These are phyloP conservation scores for Lophura nycthemera DNA, from an alignment of 2,113 vertebrate species.

Conservation along the genomic window DNA sequence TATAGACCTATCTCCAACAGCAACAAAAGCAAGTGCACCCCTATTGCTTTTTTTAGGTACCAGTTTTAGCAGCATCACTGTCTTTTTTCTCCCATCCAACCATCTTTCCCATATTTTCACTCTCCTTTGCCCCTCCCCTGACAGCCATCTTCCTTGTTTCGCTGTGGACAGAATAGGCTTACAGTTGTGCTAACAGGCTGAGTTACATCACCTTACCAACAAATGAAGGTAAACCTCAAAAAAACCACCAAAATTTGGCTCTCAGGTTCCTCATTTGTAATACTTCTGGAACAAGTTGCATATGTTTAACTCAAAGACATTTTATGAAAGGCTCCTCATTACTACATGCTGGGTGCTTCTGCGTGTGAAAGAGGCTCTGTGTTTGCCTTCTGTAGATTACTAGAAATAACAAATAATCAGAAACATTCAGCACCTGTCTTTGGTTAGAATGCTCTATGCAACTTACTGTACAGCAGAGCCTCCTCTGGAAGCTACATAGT, in stretches of 20 bases:
- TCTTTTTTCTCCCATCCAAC: not conserved
- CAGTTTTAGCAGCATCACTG: not conserved
- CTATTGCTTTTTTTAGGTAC: not conserved
- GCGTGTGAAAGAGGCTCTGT: not conserved
- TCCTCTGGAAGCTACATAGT: not conserved
- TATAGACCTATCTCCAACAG: not conserved
- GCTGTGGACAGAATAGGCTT: not conserved
- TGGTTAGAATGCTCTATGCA: slow-evolving; percentile 39
- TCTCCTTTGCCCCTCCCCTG: not conserved
- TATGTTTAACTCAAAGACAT: not conserved
- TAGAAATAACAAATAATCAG: not conserved
- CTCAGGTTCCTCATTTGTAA: not conserved
- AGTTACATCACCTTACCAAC: not conserved
- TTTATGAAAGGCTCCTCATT: not conserved
- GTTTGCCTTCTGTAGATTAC: not conserved
- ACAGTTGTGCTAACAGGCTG: not conserved
- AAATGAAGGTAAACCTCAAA: not conserved
- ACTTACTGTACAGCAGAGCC: not conserved
- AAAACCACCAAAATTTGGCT: not conserved
- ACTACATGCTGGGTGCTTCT: rapidly evolving
- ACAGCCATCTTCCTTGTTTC: rapidly evolving
- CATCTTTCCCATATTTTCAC: not conserved
- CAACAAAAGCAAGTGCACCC: not conserved
- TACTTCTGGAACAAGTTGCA: not conserved
- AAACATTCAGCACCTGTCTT: not conserved